phyloP scores from a whole-genome alignment of 2,113 vertebrate species.

The Ceratotherium simum region DNA sequence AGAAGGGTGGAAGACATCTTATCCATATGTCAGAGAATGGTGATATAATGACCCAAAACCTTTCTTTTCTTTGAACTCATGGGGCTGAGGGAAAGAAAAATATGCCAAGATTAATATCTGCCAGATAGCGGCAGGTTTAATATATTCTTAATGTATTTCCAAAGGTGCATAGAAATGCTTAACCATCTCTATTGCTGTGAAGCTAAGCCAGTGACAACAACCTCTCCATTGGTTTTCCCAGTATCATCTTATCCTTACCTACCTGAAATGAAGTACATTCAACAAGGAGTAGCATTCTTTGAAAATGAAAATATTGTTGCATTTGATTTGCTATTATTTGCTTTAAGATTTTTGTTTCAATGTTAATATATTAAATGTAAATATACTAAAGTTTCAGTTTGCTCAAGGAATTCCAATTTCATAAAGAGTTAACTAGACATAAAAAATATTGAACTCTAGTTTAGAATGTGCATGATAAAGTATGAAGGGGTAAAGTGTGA shows the following conservation, averaged over 20 bases:
- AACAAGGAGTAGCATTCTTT: background rate
- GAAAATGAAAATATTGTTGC: background rate
- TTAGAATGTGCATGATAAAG: background rate
- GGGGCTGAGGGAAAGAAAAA: background rate
- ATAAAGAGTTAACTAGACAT: background rate
- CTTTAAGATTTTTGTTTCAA: background rate
- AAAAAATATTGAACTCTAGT: background rate
- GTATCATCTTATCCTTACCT: background rate
- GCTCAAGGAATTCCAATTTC: background rate
- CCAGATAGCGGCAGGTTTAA: background rate
- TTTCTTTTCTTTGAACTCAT: background rate
- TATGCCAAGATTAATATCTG: background rate
- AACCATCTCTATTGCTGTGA: background rate
- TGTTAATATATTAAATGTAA: background rate
- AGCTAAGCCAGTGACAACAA: background rate
- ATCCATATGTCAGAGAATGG: background rate
- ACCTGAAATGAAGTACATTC: background rate
- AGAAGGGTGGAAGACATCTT: accelerated
- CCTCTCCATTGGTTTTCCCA: background rate
- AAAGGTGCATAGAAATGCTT: background rate
- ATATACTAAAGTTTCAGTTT: background rate
- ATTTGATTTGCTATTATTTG: background rate
- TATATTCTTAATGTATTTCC: background rate
- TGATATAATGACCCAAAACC: background rate
- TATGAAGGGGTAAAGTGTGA: too few species aligned